These are phyloP conservation scores for Meteorus colon DNA, from an alignment of 2,888 invertebrate species.

Conservation along the genomic window DNA sequence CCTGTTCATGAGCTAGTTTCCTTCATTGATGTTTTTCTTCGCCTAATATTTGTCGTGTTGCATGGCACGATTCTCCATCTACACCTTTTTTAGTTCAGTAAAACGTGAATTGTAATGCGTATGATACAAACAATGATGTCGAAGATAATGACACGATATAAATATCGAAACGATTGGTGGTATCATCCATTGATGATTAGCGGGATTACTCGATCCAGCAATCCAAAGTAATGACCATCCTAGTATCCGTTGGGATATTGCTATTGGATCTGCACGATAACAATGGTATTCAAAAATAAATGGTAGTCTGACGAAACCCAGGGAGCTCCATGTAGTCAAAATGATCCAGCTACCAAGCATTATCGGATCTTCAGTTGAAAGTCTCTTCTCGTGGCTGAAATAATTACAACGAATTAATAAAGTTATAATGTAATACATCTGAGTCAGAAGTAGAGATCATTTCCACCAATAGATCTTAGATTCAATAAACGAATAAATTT, in stretches of 20 bases:
- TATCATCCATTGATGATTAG: constrained; percentile 66
- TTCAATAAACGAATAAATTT: no score
- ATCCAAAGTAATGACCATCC: constrained; percentile 63
- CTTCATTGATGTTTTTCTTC: not conserved
- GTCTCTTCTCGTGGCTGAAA: constrained; percentile 63
- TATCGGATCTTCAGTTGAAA: constrained; percentile 65
- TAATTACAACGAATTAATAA: not conserved
- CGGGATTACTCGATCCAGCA: constrained; percentile 58
- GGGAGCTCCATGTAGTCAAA: constrained; percentile 61
- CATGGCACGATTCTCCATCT: not conserved
- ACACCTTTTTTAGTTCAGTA: not conserved
- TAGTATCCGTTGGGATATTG: constrained; percentile 59
- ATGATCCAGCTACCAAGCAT: constrained; percentile 65
- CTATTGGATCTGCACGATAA: constrained; percentile 56
- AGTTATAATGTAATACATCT: not conserved
- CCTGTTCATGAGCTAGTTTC: not conserved
- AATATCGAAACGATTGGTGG: constrained; percentile 62
- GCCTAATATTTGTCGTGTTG: not conserved
- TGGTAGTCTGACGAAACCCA: constrained; percentile 62
- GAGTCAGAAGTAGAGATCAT: no score
- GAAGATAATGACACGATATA: constrained; percentile 31
- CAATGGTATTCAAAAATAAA: constrained; percentile 30
- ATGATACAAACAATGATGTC: constrained; percentile 29
- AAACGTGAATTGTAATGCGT: not conserved
- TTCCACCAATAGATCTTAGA: no score